Percentiles rank a stretch among this genome's conserved stretches.
These are phyloP conservation scores for Peromyscus nudipes DNA, from an alignment of 2,797 vertebrate genomes.

Conservation along the genomic window DNA sequence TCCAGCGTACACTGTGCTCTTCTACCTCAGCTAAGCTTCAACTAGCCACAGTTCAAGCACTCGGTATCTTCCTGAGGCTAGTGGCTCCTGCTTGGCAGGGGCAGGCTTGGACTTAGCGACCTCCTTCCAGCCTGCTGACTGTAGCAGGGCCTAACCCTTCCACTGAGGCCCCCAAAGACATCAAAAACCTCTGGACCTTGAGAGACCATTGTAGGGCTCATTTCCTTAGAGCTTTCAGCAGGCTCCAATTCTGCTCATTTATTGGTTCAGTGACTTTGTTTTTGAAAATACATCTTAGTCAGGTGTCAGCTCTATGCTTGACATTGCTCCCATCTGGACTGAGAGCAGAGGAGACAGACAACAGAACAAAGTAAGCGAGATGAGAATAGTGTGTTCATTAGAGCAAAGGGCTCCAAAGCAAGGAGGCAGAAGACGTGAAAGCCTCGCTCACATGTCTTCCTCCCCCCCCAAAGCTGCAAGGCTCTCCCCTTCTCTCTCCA, in stretches of 20 bases:
- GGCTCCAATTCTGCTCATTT: not conserved
- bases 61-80: not conserved
- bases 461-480: not conserved
- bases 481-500: not conserved
- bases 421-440: accelerated
- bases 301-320: not conserved
- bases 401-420: not conserved
- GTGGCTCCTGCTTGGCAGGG: not conserved
- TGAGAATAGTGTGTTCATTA: not conserved
- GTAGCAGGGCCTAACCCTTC: not conserved
- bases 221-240: not conserved
- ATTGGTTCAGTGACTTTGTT: not conserved
- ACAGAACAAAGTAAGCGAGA: not conserved
- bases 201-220: not conserved
- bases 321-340: not conserved
- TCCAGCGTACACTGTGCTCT: not conserved
- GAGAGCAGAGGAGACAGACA: not conserved
- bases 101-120: not conserved
- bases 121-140: not conserved
- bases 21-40: too few relatives aligned
- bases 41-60: not conserved
- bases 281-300: not conserved
- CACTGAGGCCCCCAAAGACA: not conserved
- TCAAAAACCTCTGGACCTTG: not conserved
- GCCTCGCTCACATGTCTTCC: not conserved